These are phyloP conservation scores for Dromas ardeola DNA, from an alignment of 2,113 vertebrate species.

Conservation along the genomic window DNA sequence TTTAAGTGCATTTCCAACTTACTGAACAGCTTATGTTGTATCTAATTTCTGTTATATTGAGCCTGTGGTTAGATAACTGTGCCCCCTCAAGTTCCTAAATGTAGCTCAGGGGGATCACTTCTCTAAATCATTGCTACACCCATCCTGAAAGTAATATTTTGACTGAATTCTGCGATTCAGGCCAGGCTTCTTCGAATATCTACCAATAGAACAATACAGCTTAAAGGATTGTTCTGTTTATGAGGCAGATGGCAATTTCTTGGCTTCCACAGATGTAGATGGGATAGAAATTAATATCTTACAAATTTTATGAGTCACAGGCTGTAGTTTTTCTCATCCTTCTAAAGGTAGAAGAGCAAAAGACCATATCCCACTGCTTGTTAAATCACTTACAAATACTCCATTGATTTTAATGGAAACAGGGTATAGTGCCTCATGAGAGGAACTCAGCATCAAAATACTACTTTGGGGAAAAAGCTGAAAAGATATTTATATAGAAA, in stretches of 20 bases:
- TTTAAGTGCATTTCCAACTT: not conserved
- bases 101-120: not conserved
- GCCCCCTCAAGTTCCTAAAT: not conserved
- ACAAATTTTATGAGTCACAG: not conserved
- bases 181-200: not conserved
- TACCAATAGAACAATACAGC: not conserved
- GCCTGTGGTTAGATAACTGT: not conserved
- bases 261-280: not conserved
- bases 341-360: not conserved
- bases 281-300: not conserved
- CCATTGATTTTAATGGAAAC: not conserved
- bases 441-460: not conserved
- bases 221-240: not conserved
- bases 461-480: not conserved
- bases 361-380: not conserved
- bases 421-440: not conserved
- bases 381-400: not conserved
- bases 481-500: not conserved
- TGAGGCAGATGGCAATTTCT: not conserved
- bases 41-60: not conserved
- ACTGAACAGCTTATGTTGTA: not conserved
- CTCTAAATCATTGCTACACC: not conserved
- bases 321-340: not conserved
- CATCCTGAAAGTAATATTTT: not conserved
- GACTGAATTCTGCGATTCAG: not conserved